A percentile compares a stretch with the other conserved stretches of the same genome.
Evolutionary conservation across 2,888 invertebrate genomes (phyloP).

Genomic region (Diarsia mendica): DNA sequence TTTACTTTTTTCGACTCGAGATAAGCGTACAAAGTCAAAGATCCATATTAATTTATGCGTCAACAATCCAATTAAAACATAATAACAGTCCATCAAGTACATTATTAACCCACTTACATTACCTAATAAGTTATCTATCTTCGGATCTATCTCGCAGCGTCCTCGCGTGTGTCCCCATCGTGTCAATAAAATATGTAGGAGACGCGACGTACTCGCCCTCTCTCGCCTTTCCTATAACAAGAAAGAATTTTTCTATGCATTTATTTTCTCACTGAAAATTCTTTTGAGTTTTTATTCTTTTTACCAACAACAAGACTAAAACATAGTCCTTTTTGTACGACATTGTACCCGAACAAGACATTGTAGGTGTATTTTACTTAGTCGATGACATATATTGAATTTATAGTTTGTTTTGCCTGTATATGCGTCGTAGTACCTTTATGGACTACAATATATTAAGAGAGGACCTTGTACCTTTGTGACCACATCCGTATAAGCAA

Average conservation of each 20-base stretch:
- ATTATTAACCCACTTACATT: slow-evolving; percentile 59
- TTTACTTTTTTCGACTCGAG: slow-evolving; percentile 15
- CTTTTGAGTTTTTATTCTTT: slow-evolving; percentile 74
- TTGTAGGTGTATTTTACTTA: slow-evolving; percentile 66
- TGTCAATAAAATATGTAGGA: slow-evolving; percentile 90
- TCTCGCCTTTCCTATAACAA: slow-evolving; percentile 87
- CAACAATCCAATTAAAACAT: slow-evolving; percentile 52
- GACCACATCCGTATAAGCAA: slow-evolving; percentile 46
- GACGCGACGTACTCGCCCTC: slow-evolving; percentile 82
- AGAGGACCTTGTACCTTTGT: slow-evolving; percentile 52
- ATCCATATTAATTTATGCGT: slow-evolving; percentile 30
- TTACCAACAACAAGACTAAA: slow-evolving; percentile 65
- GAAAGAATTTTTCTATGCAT: slow-evolving; percentile 89
- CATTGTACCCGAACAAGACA: slow-evolving; percentile 52
- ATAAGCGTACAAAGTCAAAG: slow-evolving; percentile 41
- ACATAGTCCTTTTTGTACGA: slow-evolving; percentile 52
- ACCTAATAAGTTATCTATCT: slow-evolving; percentile 70
- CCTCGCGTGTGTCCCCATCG: slow-evolving; percentile 67
- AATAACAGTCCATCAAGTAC: slow-evolving; percentile 50
- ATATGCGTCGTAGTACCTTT: slow-evolving; percentile 42
- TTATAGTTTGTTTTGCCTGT: slow-evolving; percentile 64
- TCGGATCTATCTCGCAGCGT: slow-evolving; percentile 69
- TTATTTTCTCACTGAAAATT: slow-evolving; percentile 85
- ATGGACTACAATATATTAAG: slow-evolving; percentile 46
- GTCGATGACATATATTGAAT: slow-evolving; percentile 64